Percentiles rank a stretch among this genome's conserved stretches.
phyloP scores from a whole-genome alignment of 1,140 invertebrate species.

The Pogonognathellus flavescens region DNA sequence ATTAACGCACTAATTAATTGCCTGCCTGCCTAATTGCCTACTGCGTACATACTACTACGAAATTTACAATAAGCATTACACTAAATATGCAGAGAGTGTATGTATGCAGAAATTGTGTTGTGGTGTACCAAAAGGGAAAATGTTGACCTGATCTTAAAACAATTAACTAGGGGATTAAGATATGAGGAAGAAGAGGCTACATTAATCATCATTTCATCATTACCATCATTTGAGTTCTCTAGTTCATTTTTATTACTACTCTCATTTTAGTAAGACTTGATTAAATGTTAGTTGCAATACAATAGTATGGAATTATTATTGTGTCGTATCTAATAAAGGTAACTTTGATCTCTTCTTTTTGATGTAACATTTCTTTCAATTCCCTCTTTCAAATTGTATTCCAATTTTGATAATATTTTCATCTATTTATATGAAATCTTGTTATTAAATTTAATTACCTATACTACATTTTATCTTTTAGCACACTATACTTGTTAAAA shows the following conservation, averaged over 20 bases:
- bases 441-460: neutral
- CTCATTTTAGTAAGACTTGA: too few species aligned
- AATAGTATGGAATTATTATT: neutral
- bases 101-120: constrained; percentile 41
- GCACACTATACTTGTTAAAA: neutral
- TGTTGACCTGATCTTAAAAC: constrained; percentile 41
- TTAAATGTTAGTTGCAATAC: neutral
- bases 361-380: constrained; percentile 22
- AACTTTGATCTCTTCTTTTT: constrained; percentile 48
- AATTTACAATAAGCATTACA: neutral
- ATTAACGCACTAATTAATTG: constrained; percentile 49
- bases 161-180: constrained; percentile 9
- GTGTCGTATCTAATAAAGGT: neutral
- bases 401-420: constrained; percentile 15
- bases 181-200: neutral
- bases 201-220: too few species aligned
- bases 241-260: neutral
- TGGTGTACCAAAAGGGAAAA: constrained; percentile 46
- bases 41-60: constrained; percentile 23
- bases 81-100: constrained; percentile 10
- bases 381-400: constrained; percentile 12
- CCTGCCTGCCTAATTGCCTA: constrained; percentile 44
- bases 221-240: too few species aligned
- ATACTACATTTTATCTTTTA: neutral
- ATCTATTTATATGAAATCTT: neutral